These are phyloP conservation scores for Serranus cabrilla DNA, from an alignment of 2,797 vertebrate species.

Conservation along the genomic window DNA sequence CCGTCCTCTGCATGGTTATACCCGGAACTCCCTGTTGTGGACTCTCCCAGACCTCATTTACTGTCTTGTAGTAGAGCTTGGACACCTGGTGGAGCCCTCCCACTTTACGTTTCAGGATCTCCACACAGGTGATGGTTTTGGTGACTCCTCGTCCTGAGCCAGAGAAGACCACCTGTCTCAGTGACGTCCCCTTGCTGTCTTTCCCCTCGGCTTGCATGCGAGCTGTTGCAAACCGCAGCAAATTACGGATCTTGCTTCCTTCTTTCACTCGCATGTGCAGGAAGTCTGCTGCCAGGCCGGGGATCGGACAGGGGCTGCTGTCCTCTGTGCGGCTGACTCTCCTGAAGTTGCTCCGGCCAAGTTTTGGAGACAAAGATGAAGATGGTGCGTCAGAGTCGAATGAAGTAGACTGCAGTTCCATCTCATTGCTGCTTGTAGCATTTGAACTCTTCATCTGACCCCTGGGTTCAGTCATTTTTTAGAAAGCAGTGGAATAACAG, in stretches of 20 bases:
- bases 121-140: constrained; percentile 95
- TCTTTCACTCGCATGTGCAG: constrained; percentile 95
- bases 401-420: constrained; percentile 53
- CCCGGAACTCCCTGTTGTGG: constrained; percentile 70
- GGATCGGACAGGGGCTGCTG: constrained; percentile 85
- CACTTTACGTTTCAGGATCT: constrained; percentile 93
- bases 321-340: constrained; percentile 89
- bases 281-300: constrained; percentile 82
- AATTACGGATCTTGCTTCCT: constrained; percentile 95
- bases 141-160: constrained; percentile 92
- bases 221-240: constrained; percentile 90
- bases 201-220: constrained; percentile 85
- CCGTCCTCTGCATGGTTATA: constrained; percentile 87
- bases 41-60: constrained; percentile 91
- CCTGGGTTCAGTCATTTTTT: constrained; percentile 41
- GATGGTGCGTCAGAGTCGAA: constrained; percentile 20
- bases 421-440: constrained; percentile 25
- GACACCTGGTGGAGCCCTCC: constrained; percentile 93
- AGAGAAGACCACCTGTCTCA: constrained; percentile 91
- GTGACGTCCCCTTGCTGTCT: constrained; percentile 52
- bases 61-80: constrained; percentile 89
- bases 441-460: constrained; percentile 57
- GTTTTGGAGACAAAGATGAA: constrained; percentile 44
- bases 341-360: constrained; percentile 86
- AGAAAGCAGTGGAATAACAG: constrained; percentile 31